phyloP scores from a whole-genome alignment of 2,797 vertebrate species.

The Rallus crepitans region DNA sequence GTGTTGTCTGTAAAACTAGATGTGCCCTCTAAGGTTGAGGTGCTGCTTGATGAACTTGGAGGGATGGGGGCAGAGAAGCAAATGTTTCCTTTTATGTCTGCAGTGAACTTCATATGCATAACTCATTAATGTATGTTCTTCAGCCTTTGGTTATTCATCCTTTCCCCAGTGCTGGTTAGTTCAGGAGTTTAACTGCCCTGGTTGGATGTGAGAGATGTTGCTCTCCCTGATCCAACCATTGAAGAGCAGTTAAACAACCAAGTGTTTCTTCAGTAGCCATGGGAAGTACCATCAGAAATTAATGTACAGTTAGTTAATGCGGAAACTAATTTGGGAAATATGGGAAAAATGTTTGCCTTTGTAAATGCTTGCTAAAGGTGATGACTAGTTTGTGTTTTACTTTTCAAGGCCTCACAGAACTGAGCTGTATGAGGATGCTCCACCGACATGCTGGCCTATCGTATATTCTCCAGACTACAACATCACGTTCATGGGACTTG shows the following conservation, averaged over 20 bases:
- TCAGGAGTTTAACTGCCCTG: not conserved
- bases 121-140: not conserved
- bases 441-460: constrained; percentile 86
- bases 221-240: not conserved
- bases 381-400: not conserved
- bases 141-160: not conserved
- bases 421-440: constrained; percentile 83
- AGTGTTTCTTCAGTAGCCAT: not conserved
- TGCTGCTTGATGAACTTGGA: not conserved
- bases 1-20: not conserved
- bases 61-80: not conserved
- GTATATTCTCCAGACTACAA: constrained; percentile 95
- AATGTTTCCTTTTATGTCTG: not conserved
- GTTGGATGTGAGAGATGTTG: not conserved
- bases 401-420: constrained; percentile 84
- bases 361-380: not conserved
- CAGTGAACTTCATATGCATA: not conserved
- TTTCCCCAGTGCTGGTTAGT: not conserved
- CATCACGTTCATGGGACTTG: constrained; percentile 96
- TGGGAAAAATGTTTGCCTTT: rapidly evolving
- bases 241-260: not conserved
- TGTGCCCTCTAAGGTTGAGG: not conserved
- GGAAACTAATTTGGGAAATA: not conserved
- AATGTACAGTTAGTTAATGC: too few relatives aligned
- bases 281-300: not conserved